Evolutionary conservation across 2,797 vertebrate species (phyloP).

Genomic region (Poecilia gillii): DNA sequence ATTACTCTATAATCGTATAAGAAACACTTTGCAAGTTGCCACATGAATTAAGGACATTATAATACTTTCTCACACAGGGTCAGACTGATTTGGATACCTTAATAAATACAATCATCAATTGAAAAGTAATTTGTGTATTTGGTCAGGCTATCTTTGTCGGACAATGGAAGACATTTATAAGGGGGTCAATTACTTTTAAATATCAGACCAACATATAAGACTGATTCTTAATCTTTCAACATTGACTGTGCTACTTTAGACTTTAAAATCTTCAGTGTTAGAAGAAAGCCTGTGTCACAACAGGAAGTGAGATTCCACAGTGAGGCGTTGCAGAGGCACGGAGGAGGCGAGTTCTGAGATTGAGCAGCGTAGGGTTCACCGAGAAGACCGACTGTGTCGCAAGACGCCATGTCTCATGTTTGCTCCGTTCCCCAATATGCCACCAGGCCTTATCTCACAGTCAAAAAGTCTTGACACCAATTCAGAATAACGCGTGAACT

Average conservation of each 20-base stretch:
- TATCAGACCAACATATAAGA: background rate
- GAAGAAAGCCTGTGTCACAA: conserved; percentile 25
- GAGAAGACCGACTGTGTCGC: background rate
- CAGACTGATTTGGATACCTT: background rate
- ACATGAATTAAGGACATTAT: background rate
- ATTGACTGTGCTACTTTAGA: background rate
- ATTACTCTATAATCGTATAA: background rate
- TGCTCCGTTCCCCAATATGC: conserved; percentile 7
- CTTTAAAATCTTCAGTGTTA: background rate
- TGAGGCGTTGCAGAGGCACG: conserved; percentile 27
- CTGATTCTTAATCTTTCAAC: background rate
- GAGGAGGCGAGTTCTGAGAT: background rate
- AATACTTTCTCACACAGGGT: background rate
- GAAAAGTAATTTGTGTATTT: background rate
- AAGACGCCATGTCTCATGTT: conserved; percentile 14
- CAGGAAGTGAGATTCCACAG: conserved; percentile 59
- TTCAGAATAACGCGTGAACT: background rate
- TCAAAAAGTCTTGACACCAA: conserved; percentile 1
- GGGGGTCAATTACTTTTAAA: background rate
- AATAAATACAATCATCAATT: background rate
- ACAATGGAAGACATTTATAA: background rate
- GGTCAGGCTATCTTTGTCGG: background rate
- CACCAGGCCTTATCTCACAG: conserved; percentile 9
- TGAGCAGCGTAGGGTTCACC: conserved; percentile 4
- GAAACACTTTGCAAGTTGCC: background rate